Percentiles rank a stretch among this genome's conserved stretches.
phyloP scores from a whole-genome alignment of 2,888 invertebrate genomes.

The Epinotia bilunana region DNA sequence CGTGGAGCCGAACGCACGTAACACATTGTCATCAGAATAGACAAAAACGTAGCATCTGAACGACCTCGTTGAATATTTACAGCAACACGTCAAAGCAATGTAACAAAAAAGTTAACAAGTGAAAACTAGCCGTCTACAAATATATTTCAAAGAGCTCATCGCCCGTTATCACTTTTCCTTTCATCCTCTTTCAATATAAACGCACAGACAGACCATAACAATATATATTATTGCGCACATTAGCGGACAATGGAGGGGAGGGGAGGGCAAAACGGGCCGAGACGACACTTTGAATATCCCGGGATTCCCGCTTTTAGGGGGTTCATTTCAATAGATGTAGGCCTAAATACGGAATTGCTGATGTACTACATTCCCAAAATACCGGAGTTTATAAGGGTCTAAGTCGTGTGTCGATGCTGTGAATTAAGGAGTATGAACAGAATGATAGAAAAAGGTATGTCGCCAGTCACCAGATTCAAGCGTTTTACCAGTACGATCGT shows the following conservation, averaged over 20 bases:
- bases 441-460: too few relatives aligned
- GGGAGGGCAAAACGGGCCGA: constrained; percentile 7
- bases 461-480: too few relatives aligned
- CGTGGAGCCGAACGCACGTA: too few relatives aligned
- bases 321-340: neutral
- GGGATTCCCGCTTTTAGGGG: constrained; percentile 1
- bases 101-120: neutral
- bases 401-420: neutral
- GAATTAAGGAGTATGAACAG: too few relatives aligned
- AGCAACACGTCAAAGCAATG: too few relatives aligned
- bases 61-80: too few relatives aligned
- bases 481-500: too few relatives aligned
- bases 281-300: constrained; percentile 22
- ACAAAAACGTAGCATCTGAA: too few relatives aligned
- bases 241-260: constrained; percentile 14
- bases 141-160: constrained; percentile 16
- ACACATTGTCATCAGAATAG: too few relatives aligned
- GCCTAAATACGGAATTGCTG: neutral
- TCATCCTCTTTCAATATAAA: constrained; percentile 18
- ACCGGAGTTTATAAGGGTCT: neutral
- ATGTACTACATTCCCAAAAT: neutral
- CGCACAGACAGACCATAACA: constrained; percentile 13
- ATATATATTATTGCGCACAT: constrained; percentile 33
- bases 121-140: neutral
- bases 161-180: constrained; percentile 10